Base-by-base conservation (phyloP, 2,888 invertebrate genomes). In the Zaprionus obscuricornis region DNA sequence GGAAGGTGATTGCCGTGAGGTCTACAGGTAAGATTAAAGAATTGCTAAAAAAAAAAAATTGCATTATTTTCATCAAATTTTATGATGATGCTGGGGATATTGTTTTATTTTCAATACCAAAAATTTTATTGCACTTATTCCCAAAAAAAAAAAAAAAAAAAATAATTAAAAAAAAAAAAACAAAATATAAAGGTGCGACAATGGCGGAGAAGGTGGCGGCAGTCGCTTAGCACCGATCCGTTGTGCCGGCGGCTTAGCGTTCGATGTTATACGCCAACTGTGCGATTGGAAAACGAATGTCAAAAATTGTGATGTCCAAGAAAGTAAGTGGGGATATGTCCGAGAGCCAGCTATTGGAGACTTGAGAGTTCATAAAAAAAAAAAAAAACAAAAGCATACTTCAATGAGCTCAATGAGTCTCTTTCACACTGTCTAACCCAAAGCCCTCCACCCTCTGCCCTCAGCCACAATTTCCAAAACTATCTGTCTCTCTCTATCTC, bases 231-330 rank as follows among this genome's bases (percentile, higher is more conserved):
- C 97, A 87, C 93, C 95, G 72, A 96, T 97, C 89, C 93, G 95
- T 89, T 97, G 97, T 91, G 97, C 97, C 87, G 94, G 93, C 89
- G 95, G 97, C 91, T 93, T 97, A 90, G 96, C 96, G 89, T 97
- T 97, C 92, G 97, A 97, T 93, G 95, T 97, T 91, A 94, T 95
- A 91, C 94, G 96, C 88, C 97, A 97, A 92, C 97, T 97, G 88
- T 97, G 97, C 93, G 97, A 97, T 92, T 97, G 97, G 97, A 97
- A 95, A 94, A 94, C 96, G 90, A 93, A 97, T 93, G 97, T 97
- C 92, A 96, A 96, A 94, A 97, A 97, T 94, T 97, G 97, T 93
- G 95, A 97, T 92, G 92, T 94, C 91, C 87, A 95, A 92, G 96
- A 97, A 93, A 97, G 97, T 97, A 96, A 97, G 97, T 94, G 91